Percentiles rank a stretch among this genome's conserved stretches.
Conservation (phyloP, 2,888 invertebrate species). For the Laothoe populi region DNA sequence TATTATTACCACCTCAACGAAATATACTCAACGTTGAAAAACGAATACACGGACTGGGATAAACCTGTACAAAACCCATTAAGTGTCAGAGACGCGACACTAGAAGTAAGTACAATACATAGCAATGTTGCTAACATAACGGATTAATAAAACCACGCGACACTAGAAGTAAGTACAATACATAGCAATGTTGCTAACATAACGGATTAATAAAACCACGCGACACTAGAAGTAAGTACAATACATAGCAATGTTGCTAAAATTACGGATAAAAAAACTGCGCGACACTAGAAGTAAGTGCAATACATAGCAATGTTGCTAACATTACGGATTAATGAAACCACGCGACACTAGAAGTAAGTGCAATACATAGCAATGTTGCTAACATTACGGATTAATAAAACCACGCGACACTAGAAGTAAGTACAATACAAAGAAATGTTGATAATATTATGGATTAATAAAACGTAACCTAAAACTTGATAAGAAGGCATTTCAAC, state of each 20-base stretch:
- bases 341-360: conserved; percentile 90
- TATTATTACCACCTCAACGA: conserved; percentile 98
- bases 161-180: not conserved
- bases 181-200: not conserved
- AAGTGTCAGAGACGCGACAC: conserved; percentile 93
- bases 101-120: conserved; percentile 81
- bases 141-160: too few relatives aligned
- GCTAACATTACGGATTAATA: too few relatives aligned
- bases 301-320: conserved; percentile 5
- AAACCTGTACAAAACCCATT: conserved; percentile 93
- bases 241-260: too few relatives aligned
- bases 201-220: not conserved
- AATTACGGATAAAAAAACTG: not conserved
- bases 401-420: too few relatives aligned
- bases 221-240: too few relatives aligned
- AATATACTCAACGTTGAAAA: conserved; percentile 95
- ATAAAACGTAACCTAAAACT: not conserved
- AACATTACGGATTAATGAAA: too few relatives aligned
- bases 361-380: conserved; percentile 9
- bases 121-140: not conserved
- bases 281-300: conserved; percentile 88
- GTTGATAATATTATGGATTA: too few relatives aligned
- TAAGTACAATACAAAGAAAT: too few relatives aligned
- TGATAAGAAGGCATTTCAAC: conserved; percentile 3
- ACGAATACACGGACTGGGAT: conserved; percentile 99